Evolutionary conservation across 2,113 vertebrate species (phyloP).

Genomic region (Brachyhypopomus occidentalis): DNA sequence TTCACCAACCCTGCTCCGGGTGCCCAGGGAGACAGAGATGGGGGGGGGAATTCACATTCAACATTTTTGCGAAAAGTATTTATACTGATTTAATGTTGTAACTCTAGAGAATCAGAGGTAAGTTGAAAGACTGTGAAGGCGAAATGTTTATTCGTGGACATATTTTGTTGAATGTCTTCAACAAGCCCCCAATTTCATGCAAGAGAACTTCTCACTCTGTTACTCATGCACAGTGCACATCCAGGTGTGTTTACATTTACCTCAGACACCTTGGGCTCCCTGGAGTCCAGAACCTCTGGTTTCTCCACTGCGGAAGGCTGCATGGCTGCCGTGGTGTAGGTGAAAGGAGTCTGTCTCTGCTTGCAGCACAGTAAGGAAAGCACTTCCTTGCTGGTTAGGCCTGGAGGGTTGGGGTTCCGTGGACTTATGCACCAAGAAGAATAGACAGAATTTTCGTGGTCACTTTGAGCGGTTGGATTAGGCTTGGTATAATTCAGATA

Average conservation of each 20-base stretch:
- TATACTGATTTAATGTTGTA: not conserved
- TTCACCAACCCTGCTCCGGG: constrained; percentile 72
- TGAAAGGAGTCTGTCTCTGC: constrained; percentile 87
- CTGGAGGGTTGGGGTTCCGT: constrained; percentile 92
- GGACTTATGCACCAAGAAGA: constrained; percentile 89
- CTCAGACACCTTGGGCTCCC: constrained; percentile 83
- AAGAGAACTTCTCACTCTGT: not conserved
- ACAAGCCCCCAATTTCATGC: constrained; percentile 15
- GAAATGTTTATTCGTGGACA: not conserved
- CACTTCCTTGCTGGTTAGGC: constrained; percentile 89
- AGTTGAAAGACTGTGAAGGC: not conserved
- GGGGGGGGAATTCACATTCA: constrained; percentile 64
- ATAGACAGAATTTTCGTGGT: constrained; percentile 88
- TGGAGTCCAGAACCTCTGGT: constrained; percentile 79
- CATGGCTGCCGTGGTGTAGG: constrained; percentile 88
- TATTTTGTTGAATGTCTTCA: not conserved
- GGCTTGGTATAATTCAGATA: constrained; percentile 96
- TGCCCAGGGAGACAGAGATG: constrained; percentile 71
- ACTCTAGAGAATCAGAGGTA: constrained; percentile 20
- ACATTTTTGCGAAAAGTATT: constrained; percentile 48
- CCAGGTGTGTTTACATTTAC: constrained; percentile 71
- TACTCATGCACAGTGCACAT: not conserved
- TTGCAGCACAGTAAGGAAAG: constrained; percentile 92
- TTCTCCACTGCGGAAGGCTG: constrained; percentile 63
- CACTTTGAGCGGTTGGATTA: constrained; percentile 84